These are phyloP conservation scores for Leucophenga montana DNA, from an alignment of 2,888 invertebrate species.

Conservation along the genomic window DNA sequence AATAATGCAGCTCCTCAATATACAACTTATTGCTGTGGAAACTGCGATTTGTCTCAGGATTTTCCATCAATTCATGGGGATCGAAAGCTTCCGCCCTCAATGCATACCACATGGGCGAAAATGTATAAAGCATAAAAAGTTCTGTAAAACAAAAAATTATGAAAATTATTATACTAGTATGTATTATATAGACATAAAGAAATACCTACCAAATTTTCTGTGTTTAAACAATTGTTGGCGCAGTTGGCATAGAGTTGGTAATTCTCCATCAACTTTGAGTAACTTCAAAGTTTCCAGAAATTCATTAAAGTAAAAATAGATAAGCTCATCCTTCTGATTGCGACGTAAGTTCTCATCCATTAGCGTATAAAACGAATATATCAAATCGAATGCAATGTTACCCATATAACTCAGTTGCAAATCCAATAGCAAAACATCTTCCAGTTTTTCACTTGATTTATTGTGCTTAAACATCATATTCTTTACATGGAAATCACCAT, in stretches of 20 bases:
- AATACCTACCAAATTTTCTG: conserved; percentile 50
- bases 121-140: conserved; percentile 47
- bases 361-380: conserved; percentile 57
- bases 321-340: conserved; percentile 47
- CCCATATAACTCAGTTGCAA: conserved; percentile 57
- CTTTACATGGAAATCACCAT: conserved; percentile 65
- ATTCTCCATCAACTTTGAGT: conserved; percentile 36
- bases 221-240: conserved; percentile 45
- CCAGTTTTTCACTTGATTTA: conserved; percentile 25
- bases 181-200: neutral
- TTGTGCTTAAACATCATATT: conserved; percentile 61
- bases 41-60: conserved; percentile 21
- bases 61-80: conserved; percentile 41
- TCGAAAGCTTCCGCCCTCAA: conserved; percentile 35
- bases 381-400: conserved; percentile 51
- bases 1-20: conserved; percentile 42
- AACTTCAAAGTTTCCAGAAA: conserved; percentile 47
- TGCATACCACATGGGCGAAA: conserved; percentile 47
- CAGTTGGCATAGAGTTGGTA: conserved; percentile 51
- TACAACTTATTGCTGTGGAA: conserved; percentile 32
- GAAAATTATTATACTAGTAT: neutral
- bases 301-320: conserved; percentile 53
- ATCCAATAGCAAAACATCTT: conserved; percentile 59
- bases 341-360: conserved; percentile 46
- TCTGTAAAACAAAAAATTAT: conserved; percentile 44